Evolutionary conservation across 2,888 invertebrate species (phyloP).

Genomic region (Seira sanloemensis): DNA sequence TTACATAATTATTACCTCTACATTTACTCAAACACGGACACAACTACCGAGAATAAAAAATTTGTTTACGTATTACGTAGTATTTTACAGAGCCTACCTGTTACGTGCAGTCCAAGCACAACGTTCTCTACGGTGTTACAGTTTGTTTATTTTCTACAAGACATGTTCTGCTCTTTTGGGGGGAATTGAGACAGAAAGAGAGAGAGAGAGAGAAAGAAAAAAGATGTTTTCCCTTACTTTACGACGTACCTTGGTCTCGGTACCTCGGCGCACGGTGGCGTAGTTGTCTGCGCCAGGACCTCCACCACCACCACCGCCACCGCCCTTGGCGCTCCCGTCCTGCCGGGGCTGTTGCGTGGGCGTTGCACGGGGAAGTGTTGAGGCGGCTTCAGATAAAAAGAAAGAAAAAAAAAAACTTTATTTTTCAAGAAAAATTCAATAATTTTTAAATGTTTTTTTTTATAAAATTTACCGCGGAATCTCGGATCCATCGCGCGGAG

Average conservation of each 20-base stretch:
- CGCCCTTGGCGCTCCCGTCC: slow-evolving; percentile 58
- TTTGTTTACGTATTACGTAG: too few species aligned
- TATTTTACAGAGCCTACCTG: neutral
- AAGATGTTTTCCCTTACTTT: slow-evolving; percentile 50
- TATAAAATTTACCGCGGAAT: slow-evolving; percentile 84
- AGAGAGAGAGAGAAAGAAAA: slow-evolving; percentile 17
- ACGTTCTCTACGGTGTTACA: too few species aligned
- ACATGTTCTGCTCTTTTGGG: neutral
- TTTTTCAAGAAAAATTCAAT: neutral
- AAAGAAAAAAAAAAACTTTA: neutral
- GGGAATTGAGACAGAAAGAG: neutral
- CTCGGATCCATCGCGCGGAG: slow-evolving; percentile 89
- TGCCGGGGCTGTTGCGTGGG: slow-evolving; percentile 68
- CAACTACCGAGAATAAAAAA: too few species aligned
- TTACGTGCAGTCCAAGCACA: neutral
- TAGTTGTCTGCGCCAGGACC: slow-evolving; percentile 59
- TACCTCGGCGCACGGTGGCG: slow-evolving; percentile 68
- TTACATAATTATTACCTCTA: too few species aligned
- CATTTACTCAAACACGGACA: too few species aligned
- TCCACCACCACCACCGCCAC: slow-evolving; percentile 55
- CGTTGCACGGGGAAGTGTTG: slow-evolving; percentile 71
- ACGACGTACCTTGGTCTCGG: slow-evolving; percentile 70
- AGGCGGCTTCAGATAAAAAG: slow-evolving; percentile 67
- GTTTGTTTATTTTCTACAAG: too few species aligned
- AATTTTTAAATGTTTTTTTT: too few species aligned